Percentiles rank a stretch among this genome's conserved stretches.
Conservation (phyloP, 2,113 vertebrate species). For the Myotis yumanensis region DNA sequence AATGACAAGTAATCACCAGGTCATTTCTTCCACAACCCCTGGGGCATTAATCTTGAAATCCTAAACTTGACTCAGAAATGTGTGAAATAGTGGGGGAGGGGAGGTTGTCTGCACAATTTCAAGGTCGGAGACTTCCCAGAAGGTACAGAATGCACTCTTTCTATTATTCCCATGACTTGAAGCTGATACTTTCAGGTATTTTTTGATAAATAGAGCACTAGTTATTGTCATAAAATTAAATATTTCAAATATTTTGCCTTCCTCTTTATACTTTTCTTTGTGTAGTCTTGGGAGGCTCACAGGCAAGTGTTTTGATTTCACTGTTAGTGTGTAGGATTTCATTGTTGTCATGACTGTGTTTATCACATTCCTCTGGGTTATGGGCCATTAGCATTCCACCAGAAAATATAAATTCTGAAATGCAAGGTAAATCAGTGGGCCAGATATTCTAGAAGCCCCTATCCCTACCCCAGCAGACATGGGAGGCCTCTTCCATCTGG, state of each 20-base stretch:
- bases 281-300: slow-evolving; percentile 35
- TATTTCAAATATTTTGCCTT: slow-evolving; percentile 67
- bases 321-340: slow-evolving; percentile 69
- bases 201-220: background rate
- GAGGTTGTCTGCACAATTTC: slow-evolving; percentile 14
- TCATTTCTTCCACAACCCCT: slow-evolving; percentile 59
- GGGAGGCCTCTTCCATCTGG: slow-evolving; percentile 81
- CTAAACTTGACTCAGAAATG: slow-evolving; percentile 34
- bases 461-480: background rate
- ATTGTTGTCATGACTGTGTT: slow-evolving; percentile 72
- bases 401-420: slow-evolving; percentile 72
- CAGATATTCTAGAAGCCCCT: slow-evolving; percentile 47
- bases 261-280: slow-evolving; percentile 1
- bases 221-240: slow-evolving; percentile 53
- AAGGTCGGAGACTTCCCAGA: slow-evolving; percentile 54
- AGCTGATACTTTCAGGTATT: slow-evolving; percentile 41
- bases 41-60: slow-evolving; percentile 55
- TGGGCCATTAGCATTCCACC: slow-evolving; percentile 68
- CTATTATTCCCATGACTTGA: slow-evolving; percentile 40
- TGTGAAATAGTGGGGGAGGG: slow-evolving; percentile 11
- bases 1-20: slow-evolving; percentile 60
- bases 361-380: slow-evolving; percentile 73
- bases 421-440: slow-evolving; percentile 57
- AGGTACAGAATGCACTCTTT: slow-evolving; percentile 6
- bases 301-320: slow-evolving; percentile 69